Evolutionary conservation across 2,113 vertebrate genomes (phyloP).

Genomic region (Dasyprocta punctata): DNA sequence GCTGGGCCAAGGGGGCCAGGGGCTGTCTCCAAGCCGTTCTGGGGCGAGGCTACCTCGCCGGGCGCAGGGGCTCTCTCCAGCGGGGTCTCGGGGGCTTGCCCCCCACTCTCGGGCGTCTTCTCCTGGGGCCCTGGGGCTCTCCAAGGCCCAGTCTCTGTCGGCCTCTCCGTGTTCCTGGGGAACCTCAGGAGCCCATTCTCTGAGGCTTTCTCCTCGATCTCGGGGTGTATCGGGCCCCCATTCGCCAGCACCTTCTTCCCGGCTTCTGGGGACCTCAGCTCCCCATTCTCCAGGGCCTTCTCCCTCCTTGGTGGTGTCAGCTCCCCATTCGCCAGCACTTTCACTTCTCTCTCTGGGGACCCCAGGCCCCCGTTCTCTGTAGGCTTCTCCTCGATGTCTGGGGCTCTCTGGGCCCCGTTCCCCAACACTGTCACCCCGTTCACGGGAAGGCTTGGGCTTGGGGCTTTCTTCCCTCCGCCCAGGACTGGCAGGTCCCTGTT

Average conservation of each 20-base stretch:
- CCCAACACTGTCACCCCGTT: conserved; percentile 69
- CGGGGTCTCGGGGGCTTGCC: conserved; percentile 58
- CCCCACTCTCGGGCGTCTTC: conserved; percentile 76
- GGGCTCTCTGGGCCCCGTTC: conserved; percentile 68
- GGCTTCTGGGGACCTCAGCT: conserved; percentile 68
- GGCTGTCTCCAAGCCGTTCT: conserved; percentile 70
- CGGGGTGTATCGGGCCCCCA: conserved; percentile 65
- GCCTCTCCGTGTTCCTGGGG: conserved; percentile 72
- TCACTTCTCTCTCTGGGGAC: conserved; percentile 73
- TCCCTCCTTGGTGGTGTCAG: conserved; percentile 70
- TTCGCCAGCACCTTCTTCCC: conserved; percentile 67
- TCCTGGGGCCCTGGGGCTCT: conserved; percentile 77
- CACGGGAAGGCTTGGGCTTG: conserved; percentile 43
- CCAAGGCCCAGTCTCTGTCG: conserved; percentile 75
- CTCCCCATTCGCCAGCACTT: conserved; percentile 79
- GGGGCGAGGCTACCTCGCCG: background rate
- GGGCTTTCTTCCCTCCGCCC: conserved; percentile 63
- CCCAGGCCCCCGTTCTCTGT: conserved; percentile 66
- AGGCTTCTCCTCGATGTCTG: conserved; percentile 49
- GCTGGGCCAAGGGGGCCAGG: conserved; percentile 72
- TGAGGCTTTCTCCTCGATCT: conserved; percentile 57
- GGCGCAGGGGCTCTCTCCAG: conserved; percentile 61
- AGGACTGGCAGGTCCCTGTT: conserved; percentile 51
- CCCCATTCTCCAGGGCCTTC: conserved; percentile 76
- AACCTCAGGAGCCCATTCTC: conserved; percentile 75